Evolutionary conservation across 2,113 vertebrate genomes (phyloP).

Genomic region (Oreochromis tanganicae): DNA sequence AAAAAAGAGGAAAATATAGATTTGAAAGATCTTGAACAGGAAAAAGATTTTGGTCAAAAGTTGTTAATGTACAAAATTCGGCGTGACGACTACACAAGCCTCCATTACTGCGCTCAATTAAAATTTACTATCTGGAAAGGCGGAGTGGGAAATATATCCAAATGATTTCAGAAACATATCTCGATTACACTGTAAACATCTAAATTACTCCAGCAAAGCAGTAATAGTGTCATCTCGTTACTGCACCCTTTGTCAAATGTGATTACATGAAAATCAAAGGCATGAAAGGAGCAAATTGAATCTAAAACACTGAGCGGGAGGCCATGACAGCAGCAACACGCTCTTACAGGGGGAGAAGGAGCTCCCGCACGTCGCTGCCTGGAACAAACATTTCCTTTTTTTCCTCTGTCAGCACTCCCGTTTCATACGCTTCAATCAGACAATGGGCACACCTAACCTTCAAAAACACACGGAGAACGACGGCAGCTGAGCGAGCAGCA

Average conservation of each 20-base stretch:
- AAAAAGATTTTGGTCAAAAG: slow-evolving; percentile 30
- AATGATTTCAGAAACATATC: slow-evolving; percentile 23
- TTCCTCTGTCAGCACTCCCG: neutral
- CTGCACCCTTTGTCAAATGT: slow-evolving; percentile 35
- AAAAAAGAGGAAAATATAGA: neutral
- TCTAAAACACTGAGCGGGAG: slow-evolving; percentile 28
- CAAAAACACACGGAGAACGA: neutral
- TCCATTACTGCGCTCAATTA: neutral
- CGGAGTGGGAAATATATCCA: neutral
- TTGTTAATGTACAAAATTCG: slow-evolving; percentile 7
- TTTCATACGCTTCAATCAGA: slow-evolving; percentile 17
- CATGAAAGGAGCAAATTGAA: slow-evolving; percentile 43
- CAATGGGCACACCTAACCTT: slow-evolving; percentile 26
- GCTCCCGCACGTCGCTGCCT: slow-evolving; percentile 21
- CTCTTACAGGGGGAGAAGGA: neutral
- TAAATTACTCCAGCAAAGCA: slow-evolving; percentile 12
- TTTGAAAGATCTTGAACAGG: neutral
- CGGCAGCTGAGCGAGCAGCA: neutral
- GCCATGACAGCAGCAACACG: neutral
- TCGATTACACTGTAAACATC: slow-evolving; percentile 25
- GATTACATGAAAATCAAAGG: slow-evolving; percentile 45
- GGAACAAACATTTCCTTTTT: slow-evolving; percentile 27
- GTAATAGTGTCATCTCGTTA: slow-evolving; percentile 38
- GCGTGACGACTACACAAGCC: neutral
- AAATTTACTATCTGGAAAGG: slow-evolving; percentile 14